These are phyloP conservation scores for Pagetopsis macropterus DNA, from an alignment of 2,797 vertebrate species.

Conservation along the genomic window DNA sequence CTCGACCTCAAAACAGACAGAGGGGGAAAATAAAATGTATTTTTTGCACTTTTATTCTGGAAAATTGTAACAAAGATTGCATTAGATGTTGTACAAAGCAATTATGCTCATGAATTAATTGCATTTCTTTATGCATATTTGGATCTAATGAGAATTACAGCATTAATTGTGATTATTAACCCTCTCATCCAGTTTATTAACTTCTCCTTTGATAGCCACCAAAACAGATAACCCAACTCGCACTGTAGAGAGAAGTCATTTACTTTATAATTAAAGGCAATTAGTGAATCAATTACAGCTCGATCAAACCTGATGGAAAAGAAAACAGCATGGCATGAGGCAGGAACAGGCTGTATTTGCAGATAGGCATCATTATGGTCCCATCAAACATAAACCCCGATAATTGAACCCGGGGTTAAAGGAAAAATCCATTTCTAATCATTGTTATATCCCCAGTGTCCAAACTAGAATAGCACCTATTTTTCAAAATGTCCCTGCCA, in stretches of 20 bases:
- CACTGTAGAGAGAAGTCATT: conserved; percentile 65
- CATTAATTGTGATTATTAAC: conserved; percentile 73
- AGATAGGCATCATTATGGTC: conserved; percentile 70
- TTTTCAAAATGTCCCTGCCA: conserved; percentile 57
- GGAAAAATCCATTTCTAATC: conserved; percentile 84
- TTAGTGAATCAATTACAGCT: conserved; percentile 82
- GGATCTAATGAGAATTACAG: conserved; percentile 68
- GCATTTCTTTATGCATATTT: conserved; percentile 61
- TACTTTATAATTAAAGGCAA: conserved; percentile 82
- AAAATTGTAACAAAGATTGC: conserved; percentile 60
- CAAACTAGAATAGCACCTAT: conserved; percentile 45
- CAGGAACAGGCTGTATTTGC: conserved; percentile 55
- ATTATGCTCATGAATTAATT: conserved; percentile 62
- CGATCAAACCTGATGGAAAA: conserved; percentile 76
- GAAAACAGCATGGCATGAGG: conserved; percentile 68
- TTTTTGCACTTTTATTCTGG: conserved; percentile 2
- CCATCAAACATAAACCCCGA: conserved; percentile 73
- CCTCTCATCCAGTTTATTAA: conserved; percentile 72
- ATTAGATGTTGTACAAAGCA: conserved; percentile 53
- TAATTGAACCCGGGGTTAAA: conserved; percentile 78
- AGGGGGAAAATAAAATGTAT: background rate
- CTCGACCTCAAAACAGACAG: conserved; percentile 25
- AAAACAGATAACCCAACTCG: conserved; percentile 69
- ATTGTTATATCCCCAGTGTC: conserved; percentile 72
- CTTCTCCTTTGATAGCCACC: conserved; percentile 68